Evolutionary conservation across 2,113 vertebrate genomes (phyloP).

Genomic region (Daubentonia madagascariensis): DNA sequence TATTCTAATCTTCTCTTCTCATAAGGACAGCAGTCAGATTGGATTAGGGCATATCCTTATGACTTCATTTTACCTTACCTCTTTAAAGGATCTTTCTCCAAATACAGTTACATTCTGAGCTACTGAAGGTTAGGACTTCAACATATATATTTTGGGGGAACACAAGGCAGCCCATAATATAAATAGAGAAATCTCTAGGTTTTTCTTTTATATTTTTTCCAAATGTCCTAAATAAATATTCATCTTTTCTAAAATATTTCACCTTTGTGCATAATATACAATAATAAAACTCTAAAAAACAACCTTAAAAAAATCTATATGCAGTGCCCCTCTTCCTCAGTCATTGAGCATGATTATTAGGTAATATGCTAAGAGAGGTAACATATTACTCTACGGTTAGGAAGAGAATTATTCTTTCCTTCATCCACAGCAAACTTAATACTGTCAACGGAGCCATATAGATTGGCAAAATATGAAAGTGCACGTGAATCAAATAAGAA

Average conservation of each 20-base stretch:
- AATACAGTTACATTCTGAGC: neutral
- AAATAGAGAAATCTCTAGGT: neutral
- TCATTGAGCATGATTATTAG: neutral
- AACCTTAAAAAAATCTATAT: neutral
- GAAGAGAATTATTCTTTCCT: constrained; percentile 71
- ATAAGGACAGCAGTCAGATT: neutral
- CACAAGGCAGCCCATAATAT: neutral
- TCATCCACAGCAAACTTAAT: constrained; percentile 61
- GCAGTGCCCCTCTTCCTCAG: neutral
- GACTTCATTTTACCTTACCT: neutral
- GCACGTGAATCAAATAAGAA: constrained; percentile 80
- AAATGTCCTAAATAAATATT: neutral
- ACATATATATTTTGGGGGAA: neutral
- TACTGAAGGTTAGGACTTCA: neutral
- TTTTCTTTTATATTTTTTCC: neutral
- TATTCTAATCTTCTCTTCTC: neutral
- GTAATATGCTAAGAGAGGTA: constrained; percentile 42
- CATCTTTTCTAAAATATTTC: neutral
- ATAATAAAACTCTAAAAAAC: neutral
- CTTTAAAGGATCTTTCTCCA: neutral
- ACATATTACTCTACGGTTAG: constrained; percentile 43
- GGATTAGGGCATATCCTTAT: neutral
- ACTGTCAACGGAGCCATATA: constrained; percentile 71
- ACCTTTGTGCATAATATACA: neutral
- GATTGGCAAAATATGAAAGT: constrained; percentile 73